Evolutionary conservation across 2,797 vertebrate genomes (phyloP), one percentile per base, ranked within the genome.

Genomic region (Hydrocynus forskahlii): DNA sequence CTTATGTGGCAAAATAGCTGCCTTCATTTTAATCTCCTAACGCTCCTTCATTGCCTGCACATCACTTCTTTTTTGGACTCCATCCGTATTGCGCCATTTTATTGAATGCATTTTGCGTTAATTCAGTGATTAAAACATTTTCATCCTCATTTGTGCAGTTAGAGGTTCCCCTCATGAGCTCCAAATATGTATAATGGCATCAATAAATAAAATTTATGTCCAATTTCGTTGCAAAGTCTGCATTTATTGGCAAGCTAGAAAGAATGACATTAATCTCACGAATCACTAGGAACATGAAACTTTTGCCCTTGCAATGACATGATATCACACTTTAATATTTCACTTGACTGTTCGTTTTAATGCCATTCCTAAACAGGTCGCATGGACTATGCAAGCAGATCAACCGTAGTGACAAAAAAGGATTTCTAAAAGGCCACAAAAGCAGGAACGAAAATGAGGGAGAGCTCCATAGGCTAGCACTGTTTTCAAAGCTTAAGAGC

Each of bases 231-330:
- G 63, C n/a, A 79, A 73, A 63, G 1, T 75, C 64, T 55, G 71
- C 17, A 52, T 83, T 83, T 83, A 83, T 83, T 83, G 81, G 63
- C 76, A 79, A 55, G 29, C 76, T 79, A 43, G 67, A 83, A 62
- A 35, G 16, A 55, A 54, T 63, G 21, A 75, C 81, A 83, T 40
- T 19, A 43, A 25, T 17, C 35, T 59, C 50, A 77, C 29, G 29
- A 75, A 29, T 62, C 76, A 63, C 16, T 25, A 21, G 74, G 43
- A 45, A 70, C 55, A 79, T 40, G 14, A 23, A 45, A 77, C 19
- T 25, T 60, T 25, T 60, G 59, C 10, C 52, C 1, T 17, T 54
- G 52, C 52, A 54, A 17, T 54, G 13, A 52, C 50, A 52, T 10
- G 7, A 59, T 16, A 21, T 60, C n/a, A 60, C 1, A 55, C 17